Evolutionary conservation across 2,113 vertebrate genomes (phyloP), one percentile per base, ranked within the genome.

Genomic region (Ciconia stormi): DNA sequence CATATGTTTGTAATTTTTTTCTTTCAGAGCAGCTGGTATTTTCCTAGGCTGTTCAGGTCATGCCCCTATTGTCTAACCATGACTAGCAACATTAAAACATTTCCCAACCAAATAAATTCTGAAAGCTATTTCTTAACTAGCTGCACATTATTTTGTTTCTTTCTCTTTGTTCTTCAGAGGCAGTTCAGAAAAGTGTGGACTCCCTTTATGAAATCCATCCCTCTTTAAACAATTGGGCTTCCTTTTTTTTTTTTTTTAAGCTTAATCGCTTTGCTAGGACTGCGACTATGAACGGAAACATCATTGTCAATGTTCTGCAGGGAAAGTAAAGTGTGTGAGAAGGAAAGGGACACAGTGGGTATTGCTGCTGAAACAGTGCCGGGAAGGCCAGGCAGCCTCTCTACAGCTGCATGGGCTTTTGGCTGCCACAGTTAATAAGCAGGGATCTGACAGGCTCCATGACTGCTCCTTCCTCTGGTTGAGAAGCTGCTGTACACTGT

Each of bases 11-110:
- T 27, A n/a, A 91, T 91, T 86, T 76, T 92, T 97, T 94, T 78
- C 47, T 72, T 88, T 63, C 87, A 82, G 70, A 94, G 66, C 95
- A 96, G 87, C 91, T 96, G 95, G 70, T 79, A 91, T 95, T 96
- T 96, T 94, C 81, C 78, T 89, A 53, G 71, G 84, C 85, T 96
- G 78, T 89, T 97, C 78, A 94, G 95, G 95, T 96, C 93, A 80
- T 91, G 92, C 59, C 96, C 85, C 93, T 90, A 82, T 95, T 96
- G 83, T 95, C 90, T 96, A 91, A 87, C 89, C 58, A 94, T 55
- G 61, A 77, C 93, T 91, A 88, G 81, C 25, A 93, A 89, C 78
- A 83, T 81, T 78, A 87, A 93, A 94, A 87, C 81, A 70, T 86
- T 95, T 87, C 79, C 40, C 96, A 95, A 82, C 34, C 65, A 82